Conservation (phyloP, 2,797 vertebrate species). For the Delichon dasypus region DNA sequence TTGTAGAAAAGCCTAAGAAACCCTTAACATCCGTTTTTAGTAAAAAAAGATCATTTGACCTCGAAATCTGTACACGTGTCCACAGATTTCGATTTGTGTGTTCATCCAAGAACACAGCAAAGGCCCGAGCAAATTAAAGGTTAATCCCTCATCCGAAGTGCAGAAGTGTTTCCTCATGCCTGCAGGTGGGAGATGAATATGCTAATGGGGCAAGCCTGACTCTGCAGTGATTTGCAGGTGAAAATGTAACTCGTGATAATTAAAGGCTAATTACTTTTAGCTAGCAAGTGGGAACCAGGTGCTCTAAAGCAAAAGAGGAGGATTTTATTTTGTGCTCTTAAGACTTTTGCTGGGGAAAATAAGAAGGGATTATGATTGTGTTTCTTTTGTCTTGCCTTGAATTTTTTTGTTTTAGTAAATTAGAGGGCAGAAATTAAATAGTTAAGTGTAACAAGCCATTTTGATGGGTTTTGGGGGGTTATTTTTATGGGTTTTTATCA, state of each 20-base stretch:
- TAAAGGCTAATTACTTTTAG: constrained; percentile 59
- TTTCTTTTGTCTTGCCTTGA: background rate
- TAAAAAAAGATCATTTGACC: background rate
- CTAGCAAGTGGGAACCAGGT: constrained; percentile 31
- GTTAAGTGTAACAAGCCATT: background rate
- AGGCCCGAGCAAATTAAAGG: background rate
- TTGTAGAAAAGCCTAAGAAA: background rate
- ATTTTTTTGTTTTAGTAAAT: background rate
- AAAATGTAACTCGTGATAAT: constrained; percentile 63
- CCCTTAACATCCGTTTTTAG: background rate
- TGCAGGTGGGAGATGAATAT: constrained; percentile 46
- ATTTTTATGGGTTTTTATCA: background rate
- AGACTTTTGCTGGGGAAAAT: background rate
- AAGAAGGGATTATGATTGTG: accelerated
- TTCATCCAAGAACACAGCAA: background rate
- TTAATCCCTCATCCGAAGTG: constrained; percentile 10
- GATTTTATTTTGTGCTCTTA: background rate
- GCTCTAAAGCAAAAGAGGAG: background rate
- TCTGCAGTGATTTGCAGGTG: constrained; percentile 38
- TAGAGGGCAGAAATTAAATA: background rate
- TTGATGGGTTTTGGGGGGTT: accelerated
- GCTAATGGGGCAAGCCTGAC: constrained; percentile 28
- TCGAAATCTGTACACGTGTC: accelerated
- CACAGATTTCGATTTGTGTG: background rate
- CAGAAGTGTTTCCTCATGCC: background rate